These are phyloP conservation scores for Arizona elegans DNA, from an alignment of 2,113 vertebrate species.

Conservation along the genomic window DNA sequence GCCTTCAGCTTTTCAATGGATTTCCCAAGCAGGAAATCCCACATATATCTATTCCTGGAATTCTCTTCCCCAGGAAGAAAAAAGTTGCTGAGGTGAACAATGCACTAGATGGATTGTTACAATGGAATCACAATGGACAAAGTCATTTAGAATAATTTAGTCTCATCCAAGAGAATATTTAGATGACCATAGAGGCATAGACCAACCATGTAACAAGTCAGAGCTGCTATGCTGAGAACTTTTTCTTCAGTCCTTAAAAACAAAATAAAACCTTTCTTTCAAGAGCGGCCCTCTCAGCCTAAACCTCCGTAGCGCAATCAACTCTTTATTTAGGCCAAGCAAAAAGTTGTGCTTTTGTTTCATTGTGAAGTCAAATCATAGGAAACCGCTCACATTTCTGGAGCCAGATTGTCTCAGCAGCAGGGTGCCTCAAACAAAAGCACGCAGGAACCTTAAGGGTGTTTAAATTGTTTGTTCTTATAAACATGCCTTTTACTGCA, in stretches of 20 bases:
- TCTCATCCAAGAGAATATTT: not conserved
- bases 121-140: not conserved
- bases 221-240: not conserved
- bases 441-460: not conserved
- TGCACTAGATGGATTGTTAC: not conserved
- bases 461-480: constrained; percentile 46
- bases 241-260: not conserved
- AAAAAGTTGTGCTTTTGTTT: not conserved
- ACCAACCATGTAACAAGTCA: not conserved
- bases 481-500: constrained; percentile 6
- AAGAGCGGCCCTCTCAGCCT: accelerated
- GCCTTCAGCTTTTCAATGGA: not conserved
- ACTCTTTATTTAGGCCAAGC: not conserved
- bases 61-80: constrained; percentile 15
- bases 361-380: constrained; percentile 43
- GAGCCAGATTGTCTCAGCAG: constrained; percentile 52
- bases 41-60: constrained; percentile 16
- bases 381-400: constrained; percentile 48
- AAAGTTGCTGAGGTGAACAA: constrained; percentile 14
- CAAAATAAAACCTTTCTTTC: not conserved
- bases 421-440: constrained; percentile 26
- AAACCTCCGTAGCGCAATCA: accelerated
- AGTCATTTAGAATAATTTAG: not conserved
- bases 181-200: not conserved
- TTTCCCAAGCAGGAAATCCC: not conserved